These are phyloP conservation scores for Drosophila borborema DNA, from an alignment of 2,888 invertebrate species.

Conservation along the genomic window DNA sequence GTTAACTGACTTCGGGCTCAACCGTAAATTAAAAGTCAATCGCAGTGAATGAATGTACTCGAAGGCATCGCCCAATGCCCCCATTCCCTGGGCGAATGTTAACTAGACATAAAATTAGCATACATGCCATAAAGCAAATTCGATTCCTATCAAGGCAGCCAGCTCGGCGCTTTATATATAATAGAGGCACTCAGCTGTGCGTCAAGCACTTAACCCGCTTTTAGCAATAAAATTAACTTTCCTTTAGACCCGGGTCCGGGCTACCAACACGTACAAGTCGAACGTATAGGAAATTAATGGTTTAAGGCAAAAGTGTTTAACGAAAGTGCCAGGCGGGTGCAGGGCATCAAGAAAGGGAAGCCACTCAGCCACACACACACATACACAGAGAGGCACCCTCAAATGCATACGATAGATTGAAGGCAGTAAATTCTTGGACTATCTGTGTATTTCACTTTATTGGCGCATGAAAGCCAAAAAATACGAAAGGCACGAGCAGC, in stretches of 20 bases:
- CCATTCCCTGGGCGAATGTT: constrained; percentile 38
- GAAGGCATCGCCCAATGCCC: constrained; percentile 20
- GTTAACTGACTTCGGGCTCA: constrained; percentile 42
- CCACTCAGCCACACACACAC: constrained; percentile 17
- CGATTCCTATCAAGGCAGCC: constrained; percentile 76
- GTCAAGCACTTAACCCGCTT: constrained; percentile 82
- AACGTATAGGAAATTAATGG: constrained; percentile 82
- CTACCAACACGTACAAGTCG: constrained; percentile 65
- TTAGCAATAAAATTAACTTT: constrained; percentile 83
- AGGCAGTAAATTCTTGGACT: constrained; percentile 75
- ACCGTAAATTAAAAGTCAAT: constrained; percentile 67
- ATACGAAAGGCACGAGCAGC: constrained; percentile 45
- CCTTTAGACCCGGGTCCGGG: constrained; percentile 47
- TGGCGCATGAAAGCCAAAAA: constrained; percentile 73
- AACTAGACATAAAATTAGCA: constrained; percentile 76
- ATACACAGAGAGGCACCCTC: constrained; percentile 20
- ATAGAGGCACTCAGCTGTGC: constrained; percentile 69
- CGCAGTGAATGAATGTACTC: constrained; percentile 56
- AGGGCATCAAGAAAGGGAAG: constrained; percentile 39
- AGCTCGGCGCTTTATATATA: constrained; percentile 42
- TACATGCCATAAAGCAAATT: constrained; percentile 83
- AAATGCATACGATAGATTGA: constrained; percentile 51
- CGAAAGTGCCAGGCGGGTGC: constrained; percentile 61
- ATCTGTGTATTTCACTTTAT: constrained; percentile 77
- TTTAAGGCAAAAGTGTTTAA: constrained; percentile 83